Evolutionary conservation across 2,888 invertebrate genomes (phyloP).

Genomic region (Archips crataeganus): DNA sequence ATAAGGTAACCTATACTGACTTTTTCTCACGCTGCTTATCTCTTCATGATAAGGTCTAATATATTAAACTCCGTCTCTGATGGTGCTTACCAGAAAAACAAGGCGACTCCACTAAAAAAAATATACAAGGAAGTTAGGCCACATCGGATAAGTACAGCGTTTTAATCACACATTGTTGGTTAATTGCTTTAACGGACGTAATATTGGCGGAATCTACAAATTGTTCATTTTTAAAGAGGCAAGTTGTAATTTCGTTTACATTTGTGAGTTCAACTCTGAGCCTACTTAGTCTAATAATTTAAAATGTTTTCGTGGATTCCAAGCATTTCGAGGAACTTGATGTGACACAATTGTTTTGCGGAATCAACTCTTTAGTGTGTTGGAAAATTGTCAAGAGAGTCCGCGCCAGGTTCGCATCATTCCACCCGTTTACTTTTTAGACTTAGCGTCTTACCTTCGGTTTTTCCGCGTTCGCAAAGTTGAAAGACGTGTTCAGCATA

Average conservation of each 20-base stretch:
- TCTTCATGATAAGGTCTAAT: slow-evolving; percentile 5
- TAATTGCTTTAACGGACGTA: slow-evolving; percentile 8
- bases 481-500: slow-evolving; percentile 47
- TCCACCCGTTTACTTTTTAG: slow-evolving; percentile 34
- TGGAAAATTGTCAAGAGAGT: slow-evolving; percentile 39
- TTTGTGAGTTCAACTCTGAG: not conserved
- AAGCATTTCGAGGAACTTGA: slow-evolving; percentile 25
- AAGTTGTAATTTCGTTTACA: not conserved
- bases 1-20: slow-evolving; percentile 34
- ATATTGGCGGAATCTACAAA: slow-evolving; percentile 21
- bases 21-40: slow-evolving; percentile 42
- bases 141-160: slow-evolving; percentile 6
- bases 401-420: slow-evolving; percentile 29
- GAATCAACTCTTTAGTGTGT: slow-evolving; percentile 33
- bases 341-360: slow-evolving; percentile 29
- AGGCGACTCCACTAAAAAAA: slow-evolving; percentile 27
- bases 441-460: slow-evolving; percentile 43
- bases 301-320: slow-evolving; percentile 1
- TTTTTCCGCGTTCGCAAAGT: slow-evolving; percentile 47
- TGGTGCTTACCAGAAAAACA: slow-evolving; percentile 9
- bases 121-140: slow-evolving; percentile 22
- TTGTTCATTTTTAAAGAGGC: slow-evolving; percentile 11
- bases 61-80: not conserved
- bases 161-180: slow-evolving; percentile 20
- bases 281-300: slow-evolving; percentile 10